These are phyloP conservation scores for Drosophila diplacantha DNA, from an alignment of 2,888 invertebrate species.

Conservation along the genomic window DNA sequence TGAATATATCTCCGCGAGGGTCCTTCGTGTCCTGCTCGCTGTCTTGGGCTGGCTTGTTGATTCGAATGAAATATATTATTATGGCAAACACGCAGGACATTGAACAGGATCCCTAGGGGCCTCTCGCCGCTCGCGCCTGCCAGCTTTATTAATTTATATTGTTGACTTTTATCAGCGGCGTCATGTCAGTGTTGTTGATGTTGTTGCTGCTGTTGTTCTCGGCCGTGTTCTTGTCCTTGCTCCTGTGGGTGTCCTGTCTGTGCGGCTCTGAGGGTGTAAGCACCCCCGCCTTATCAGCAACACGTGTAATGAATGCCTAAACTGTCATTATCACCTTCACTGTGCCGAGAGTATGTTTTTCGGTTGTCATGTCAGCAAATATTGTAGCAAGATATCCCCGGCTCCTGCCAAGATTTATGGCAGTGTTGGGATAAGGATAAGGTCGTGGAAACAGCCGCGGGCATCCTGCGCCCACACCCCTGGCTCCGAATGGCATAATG, in stretches of 20 bases:
- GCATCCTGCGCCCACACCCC: constrained; percentile 27
- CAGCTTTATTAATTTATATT: constrained; percentile 73
- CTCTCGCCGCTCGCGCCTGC: constrained; percentile 50
- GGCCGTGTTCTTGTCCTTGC: constrained; percentile 9
- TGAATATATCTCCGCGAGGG: constrained; percentile 40
- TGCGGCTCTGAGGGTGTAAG: constrained; percentile 3
- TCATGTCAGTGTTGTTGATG: constrained; percentile 54
- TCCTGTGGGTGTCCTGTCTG: constrained; percentile 8
- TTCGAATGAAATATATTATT: constrained; percentile 71
- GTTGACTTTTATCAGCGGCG: constrained; percentile 72
- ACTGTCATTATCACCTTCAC: constrained; percentile 71
- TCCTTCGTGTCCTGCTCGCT: constrained; percentile 16
- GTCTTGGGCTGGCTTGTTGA: constrained; percentile 57
- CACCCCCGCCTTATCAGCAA: constrained; percentile 65
- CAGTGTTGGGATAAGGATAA: constrained; percentile 23
- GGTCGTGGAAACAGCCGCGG: constrained; percentile 24
- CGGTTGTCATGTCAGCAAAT: constrained; percentile 72
- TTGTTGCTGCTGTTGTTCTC: not conserved
- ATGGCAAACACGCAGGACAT: constrained; percentile 72
- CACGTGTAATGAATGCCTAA: constrained; percentile 73
- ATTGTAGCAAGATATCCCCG: constrained; percentile 64
- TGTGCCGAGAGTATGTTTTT: constrained; percentile 61
- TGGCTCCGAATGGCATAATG: constrained; percentile 46
- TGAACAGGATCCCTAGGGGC: constrained; percentile 53
- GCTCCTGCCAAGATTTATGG: constrained; percentile 52